Evolutionary conservation across 2,113 vertebrate genomes (phyloP), one percentile per base, ranked within the genome.

Genomic region (Rousettus leschenaultii): DNA sequence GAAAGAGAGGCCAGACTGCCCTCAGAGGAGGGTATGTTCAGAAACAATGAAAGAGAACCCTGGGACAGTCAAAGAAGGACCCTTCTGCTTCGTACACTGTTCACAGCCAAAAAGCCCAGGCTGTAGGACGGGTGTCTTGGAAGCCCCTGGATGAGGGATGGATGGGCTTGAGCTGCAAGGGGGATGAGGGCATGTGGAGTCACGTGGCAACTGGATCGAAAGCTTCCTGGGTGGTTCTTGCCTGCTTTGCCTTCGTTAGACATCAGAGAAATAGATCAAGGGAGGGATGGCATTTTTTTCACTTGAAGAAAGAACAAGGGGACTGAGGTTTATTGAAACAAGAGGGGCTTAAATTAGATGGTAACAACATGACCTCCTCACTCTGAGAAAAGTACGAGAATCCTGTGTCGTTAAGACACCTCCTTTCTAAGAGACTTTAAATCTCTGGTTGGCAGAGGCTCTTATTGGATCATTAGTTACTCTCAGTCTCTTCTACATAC

Each of bases 241-340:
- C 70, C 70, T 33, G 33, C 51, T 38, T 70, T 19, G 24, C 80
- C 51, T 84, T 92, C 19, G 15, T 8, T 71, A 26, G 45, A 21
- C 33, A 35, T 61, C 33, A n/a, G 71, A 96, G 87, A 83, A 65
- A 48, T 21, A 40, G 78, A 78, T 57, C 68, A 75, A 86, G 66
- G 78, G 79, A 79, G 35, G 19, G 43, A 73, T 24, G 51, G 77
- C 18, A 5, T 68, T n/a, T 43, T 63, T 65, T 78, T 59, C 9
- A 15, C 75, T 84, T 90, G 88, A 92, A 95, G 80, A 66, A 82
- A 82, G n/a, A 74, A 73, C 7, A 68, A 88, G 21, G 40, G n/a
- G 63, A 70, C n/a, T 38, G 43, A 61, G 48, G 65, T 21, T 90
- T 79, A 94, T 45, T 78, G 87, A 91, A 77, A 53, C 63, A 84